Evolutionary conservation across 2,888 invertebrate genomes (phyloP), one percentile per base, ranked within the genome.

Genomic region (Parascotia fuliginaria): DNA sequence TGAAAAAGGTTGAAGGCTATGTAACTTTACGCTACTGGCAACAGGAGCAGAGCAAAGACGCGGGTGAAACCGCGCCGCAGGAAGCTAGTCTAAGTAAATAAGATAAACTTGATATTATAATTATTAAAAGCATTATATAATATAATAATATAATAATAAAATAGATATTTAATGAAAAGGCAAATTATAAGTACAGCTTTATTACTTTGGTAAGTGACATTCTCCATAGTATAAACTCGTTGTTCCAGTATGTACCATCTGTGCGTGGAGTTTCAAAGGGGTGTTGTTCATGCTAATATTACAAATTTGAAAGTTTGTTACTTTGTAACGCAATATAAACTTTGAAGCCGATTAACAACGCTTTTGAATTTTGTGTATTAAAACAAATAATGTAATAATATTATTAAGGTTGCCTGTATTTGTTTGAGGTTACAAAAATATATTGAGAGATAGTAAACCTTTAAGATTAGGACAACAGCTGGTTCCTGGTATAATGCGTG

Each of bases 201-300:
- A 19, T 46, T 34, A 34, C 32, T 45, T 38, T 39, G 27, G 12
- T 33, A 39, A 28, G 33, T 13, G 40, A 28, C 39, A 28, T 33
- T 9, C 33, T 3, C 34, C 24, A 22, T 46, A 22, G 41, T 31
- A 36, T 36, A 12, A 41, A 46, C 34, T 46, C 7, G 33, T 27
- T 40, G 36, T 31, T 41, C 13, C 16, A 36, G 40, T 34, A 22
- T 12, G 40, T 41, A 29, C 40, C 41, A 47, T 41, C 47, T 47
- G 47, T 9, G 24, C 41, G 38, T 13, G 19, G 29, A 28, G 28
- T 46, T 34, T 41, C 34, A 46, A 36, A 40, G 36, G 34, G 41
- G 31, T 47, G 46, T 36, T 47, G 40, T 47, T 47, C 41, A 47
- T 47, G 46, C 41, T 36, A 41, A 47, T 47, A 47, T 47, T 29